Evolutionary conservation across 1,140 invertebrate species (phyloP), one percentile per base, ranked within the genome.

Genomic region (Drosophila nasuta): DNA sequence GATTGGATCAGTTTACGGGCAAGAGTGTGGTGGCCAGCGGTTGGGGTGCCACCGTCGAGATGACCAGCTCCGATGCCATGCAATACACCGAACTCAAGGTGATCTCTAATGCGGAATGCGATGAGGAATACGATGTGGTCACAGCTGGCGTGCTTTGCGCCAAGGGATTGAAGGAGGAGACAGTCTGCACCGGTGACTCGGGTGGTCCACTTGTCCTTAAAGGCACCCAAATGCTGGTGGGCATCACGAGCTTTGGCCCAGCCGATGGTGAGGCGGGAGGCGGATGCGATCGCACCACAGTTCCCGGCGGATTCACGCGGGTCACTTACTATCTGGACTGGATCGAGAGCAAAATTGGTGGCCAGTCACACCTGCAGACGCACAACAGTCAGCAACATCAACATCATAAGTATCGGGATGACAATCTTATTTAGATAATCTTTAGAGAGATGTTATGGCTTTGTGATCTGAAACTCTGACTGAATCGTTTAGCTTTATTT

Each of bases 51-150:
- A 82, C 77, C 54, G 76, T 79, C 11, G 83, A 91, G 70, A 89
- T 83, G 74, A 71, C 74, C 38, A 91, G 78, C 60, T 82, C 87
- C 13, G 89, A 91, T 58, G 70, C 75, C 5, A 92, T 92, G 91
- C 91, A 92, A 57, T 92, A 92, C 17, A 92, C 91, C 4, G 91
- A 92, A 52, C 64, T 92, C 46, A 78, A 78, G 15, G 91, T 92
- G 28, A 92, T 92, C 46, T 88, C 85, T 5, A 92, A 92, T 70
- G 58, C 49, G 0, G 91, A 92, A 38, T 92, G 91, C 17, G 72
- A 75, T 3, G 74, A 92, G 75, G 86, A 91, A 59, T 92, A 91
- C 46, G 91, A 92, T 66, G 89, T 92, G 17, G 76, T 92, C 25
- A 91, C 82, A 0, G 59, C 80, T 2, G 90, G 89, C 0, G 83